phyloP scores from a whole-genome alignment of 2,797 vertebrate genomes.

The Diplodus sargus region DNA sequence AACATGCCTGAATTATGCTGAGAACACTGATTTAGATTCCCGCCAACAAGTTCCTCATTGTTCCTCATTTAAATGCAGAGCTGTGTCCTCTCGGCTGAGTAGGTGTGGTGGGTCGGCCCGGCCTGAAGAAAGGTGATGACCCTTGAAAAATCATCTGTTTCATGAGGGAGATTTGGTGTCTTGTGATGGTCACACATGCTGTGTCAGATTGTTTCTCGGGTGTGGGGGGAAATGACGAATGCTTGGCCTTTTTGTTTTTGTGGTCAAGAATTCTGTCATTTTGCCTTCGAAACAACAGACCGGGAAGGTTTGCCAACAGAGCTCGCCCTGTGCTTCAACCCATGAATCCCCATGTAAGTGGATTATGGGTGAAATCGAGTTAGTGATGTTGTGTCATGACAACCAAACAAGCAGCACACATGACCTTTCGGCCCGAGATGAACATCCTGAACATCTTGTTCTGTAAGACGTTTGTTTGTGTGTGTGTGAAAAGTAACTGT shows the following conservation, averaged over 20 bases:
- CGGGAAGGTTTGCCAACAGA: conserved; percentile 47
- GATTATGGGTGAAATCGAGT: conserved; percentile 75
- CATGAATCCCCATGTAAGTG: conserved; percentile 56
- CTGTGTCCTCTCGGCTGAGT: background rate
- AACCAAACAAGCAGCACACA: conserved; percentile 64
- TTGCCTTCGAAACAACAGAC: background rate
- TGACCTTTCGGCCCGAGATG: conserved; percentile 50
- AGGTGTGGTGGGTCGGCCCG: conserved; percentile 6
- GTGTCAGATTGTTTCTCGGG: background rate
- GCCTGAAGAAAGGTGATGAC: background rate
- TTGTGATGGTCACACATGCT: background rate
- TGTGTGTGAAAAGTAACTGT: conserved; percentile 27
- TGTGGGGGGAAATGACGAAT: background rate
- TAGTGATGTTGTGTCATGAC: conserved; percentile 68
- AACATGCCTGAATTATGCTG: background rate
- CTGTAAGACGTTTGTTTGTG: background rate
- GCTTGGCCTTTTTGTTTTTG: background rate
- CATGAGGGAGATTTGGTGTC: background rate
- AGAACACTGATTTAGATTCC: background rate
- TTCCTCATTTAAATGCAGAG: background rate
- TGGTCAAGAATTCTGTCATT: background rate
- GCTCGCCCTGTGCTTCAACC: conserved; percentile 59
- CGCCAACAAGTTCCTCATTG: background rate
- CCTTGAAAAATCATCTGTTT: background rate
- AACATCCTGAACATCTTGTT: conserved; percentile 43